Evolutionary conservation across 2,113 vertebrate genomes (phyloP).

Genomic region (Ibidorhyncha struthersii): DNA sequence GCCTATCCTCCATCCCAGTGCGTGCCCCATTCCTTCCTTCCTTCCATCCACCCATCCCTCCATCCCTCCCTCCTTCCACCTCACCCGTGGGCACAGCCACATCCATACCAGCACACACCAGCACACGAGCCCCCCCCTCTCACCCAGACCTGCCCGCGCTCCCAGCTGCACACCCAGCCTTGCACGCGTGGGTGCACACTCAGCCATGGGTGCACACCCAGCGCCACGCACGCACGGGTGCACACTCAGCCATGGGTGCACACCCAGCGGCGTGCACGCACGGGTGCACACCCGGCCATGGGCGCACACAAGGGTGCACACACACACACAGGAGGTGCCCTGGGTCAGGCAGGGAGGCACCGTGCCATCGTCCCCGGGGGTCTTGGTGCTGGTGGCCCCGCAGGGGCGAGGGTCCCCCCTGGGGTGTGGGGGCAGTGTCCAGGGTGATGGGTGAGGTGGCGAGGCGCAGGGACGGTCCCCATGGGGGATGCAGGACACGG

Average conservation of each 20-base stretch:
- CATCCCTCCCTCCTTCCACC: not conserved
- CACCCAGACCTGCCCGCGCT: too few relatives aligned
- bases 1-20: too few relatives aligned
- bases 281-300: not conserved
- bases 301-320: not conserved
- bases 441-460: not conserved
- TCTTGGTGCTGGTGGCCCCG: not conserved
- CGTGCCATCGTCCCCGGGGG: fast-evolving
- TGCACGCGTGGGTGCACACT: too few relatives aligned
- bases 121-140: too few relatives aligned
- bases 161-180: too few relatives aligned
- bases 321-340: not conserved
- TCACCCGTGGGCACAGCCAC: not conserved
- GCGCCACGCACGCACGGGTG: not conserved
- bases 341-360: not conserved
- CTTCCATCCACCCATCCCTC: fast-evolving
- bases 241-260: too few relatives aligned
- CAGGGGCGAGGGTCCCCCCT: not conserved
- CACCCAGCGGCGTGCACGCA: too few relatives aligned
- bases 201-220: too few relatives aligned
- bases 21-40: fast-evolving
- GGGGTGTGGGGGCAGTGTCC: not conserved
- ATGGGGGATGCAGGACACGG: fast-evolving
- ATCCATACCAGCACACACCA: not conserved
- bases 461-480: fast-evolving